Conservation (phyloP, 2,888 invertebrate species). For the Axea sp. region DNA sequence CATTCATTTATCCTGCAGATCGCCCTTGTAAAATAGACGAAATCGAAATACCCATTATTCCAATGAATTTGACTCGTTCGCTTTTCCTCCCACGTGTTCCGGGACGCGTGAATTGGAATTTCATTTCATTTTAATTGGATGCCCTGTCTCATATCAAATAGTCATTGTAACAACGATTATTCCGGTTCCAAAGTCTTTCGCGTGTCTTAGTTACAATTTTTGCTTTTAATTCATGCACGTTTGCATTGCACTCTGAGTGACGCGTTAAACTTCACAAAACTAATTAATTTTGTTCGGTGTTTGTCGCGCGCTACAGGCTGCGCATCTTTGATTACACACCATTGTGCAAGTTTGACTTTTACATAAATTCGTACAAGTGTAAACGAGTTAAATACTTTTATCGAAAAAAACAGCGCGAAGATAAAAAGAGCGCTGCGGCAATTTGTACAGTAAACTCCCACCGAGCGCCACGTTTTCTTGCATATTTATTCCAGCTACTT, state of each 20-base stretch:
- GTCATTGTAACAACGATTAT: constrained; percentile 44
- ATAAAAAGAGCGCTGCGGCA: no score
- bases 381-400: no score
- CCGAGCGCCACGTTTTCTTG: no score
- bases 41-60: constrained; percentile 69
- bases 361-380: no score
- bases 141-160: constrained; percentile 65
- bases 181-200: constrained; percentile 17
- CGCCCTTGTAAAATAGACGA: constrained; percentile 53
- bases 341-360: no score
- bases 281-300: constrained; percentile 50
- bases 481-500: no score
- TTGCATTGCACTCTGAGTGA: constrained; percentile 30
- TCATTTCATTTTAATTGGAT: constrained; percentile 75
- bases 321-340: no score
- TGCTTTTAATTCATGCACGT: constrained; percentile 48
- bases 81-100: constrained; percentile 61
- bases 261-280: constrained; percentile 30
- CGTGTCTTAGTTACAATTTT: constrained; percentile 44
- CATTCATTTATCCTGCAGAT: constrained; percentile 58
- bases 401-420: no score
- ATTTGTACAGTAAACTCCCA: no score
- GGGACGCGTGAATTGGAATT: constrained; percentile 68
- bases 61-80: constrained; percentile 66
- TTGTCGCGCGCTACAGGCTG: no score